Conservation (phyloP, 2,888 invertebrate genomes). For the Phragmatobia fuliginosa region DNA sequence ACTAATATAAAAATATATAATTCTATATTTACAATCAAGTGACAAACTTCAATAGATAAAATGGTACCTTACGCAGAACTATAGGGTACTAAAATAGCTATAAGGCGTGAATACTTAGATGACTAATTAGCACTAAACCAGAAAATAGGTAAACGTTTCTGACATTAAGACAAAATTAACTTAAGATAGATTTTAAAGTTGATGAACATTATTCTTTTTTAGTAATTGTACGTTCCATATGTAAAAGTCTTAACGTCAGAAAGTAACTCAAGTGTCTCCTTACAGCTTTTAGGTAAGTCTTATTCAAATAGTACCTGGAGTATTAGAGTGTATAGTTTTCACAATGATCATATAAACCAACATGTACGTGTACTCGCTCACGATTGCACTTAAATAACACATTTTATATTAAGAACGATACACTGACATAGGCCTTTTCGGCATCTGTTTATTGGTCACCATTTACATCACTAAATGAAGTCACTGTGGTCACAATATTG, state of each 20-base stretch:
- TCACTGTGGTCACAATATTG: slow-evolving; percentile 69
- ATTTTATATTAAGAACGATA: slow-evolving; percentile 54
- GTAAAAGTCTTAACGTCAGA: slow-evolving; percentile 52
- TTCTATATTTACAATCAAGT: slow-evolving; percentile 81
- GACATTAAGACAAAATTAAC: slow-evolving; percentile 52
- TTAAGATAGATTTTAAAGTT: slow-evolving; percentile 35
- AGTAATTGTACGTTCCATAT: slow-evolving; percentile 42
- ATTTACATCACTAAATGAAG: slow-evolving; percentile 52
- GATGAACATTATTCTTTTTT: slow-evolving; percentile 16
- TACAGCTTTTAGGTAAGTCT: slow-evolving; percentile 53
- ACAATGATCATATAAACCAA: slow-evolving; percentile 39
- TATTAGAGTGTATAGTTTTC: slow-evolving; percentile 52
- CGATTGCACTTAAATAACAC: slow-evolving; percentile 79
- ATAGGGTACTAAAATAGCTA: slow-evolving; percentile 57
- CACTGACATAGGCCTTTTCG: slow-evolving; percentile 38
- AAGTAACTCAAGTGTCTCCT: slow-evolving; percentile 55
- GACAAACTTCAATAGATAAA: slow-evolving; percentile 72
- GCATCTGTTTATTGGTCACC: slow-evolving; percentile 37
- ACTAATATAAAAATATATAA: slow-evolving; percentile 84
- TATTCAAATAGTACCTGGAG: slow-evolving; percentile 58
- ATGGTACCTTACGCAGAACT: slow-evolving; percentile 51
- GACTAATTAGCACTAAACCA: slow-evolving; percentile 57
- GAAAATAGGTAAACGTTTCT: slow-evolving; percentile 49
- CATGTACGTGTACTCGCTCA: slow-evolving; percentile 60
- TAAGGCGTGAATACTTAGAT: slow-evolving; percentile 67